Evolutionary conservation across 1,140 invertebrate species (phyloP).

Genomic region (Drosophila fuyamai): DNA sequence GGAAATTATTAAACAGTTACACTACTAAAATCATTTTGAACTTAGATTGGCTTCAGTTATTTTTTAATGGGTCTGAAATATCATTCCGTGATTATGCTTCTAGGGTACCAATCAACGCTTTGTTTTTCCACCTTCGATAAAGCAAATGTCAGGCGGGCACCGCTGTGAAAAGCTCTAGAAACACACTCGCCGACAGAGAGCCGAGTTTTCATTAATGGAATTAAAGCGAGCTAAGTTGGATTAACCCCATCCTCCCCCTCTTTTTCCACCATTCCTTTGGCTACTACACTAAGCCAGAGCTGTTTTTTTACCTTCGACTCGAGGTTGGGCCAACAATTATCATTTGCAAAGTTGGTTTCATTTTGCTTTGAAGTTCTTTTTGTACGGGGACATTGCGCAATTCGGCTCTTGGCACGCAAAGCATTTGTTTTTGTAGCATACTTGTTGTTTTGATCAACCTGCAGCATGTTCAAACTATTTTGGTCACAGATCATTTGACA

Average conservation of each 20-base stretch:
- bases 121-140: conserved; percentile 21
- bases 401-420: conserved; percentile 46
- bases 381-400: conserved; percentile 59
- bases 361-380: conserved; percentile 45
- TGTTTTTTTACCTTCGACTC: conserved; percentile 22
- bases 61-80: conserved; percentile 35
- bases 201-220: conserved; percentile 62
- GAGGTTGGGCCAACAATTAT: conserved; percentile 50
- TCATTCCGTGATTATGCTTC: conserved; percentile 19
- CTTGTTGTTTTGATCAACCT: conserved; percentile 30
- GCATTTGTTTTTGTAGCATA: conserved; percentile 14
- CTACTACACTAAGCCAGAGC: conserved; percentile 13
- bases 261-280: conserved; percentile 13
- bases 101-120: conserved; percentile 42
- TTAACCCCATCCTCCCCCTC: conserved; percentile 3
- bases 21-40: not conserved
- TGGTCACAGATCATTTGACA: conserved; percentile 58
- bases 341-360: conserved; percentile 46
- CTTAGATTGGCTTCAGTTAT: not conserved
- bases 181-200: conserved; percentile 14
- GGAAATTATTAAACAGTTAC: too few species aligned
- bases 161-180: conserved; percentile 51
- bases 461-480: conserved; percentile 39
- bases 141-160: conserved; percentile 14
- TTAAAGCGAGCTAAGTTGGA: conserved; percentile 38